These are phyloP conservation scores for Crotalus tigris DNA, from an alignment of 2,113 vertebrate genomes.

Conservation along the genomic window DNA sequence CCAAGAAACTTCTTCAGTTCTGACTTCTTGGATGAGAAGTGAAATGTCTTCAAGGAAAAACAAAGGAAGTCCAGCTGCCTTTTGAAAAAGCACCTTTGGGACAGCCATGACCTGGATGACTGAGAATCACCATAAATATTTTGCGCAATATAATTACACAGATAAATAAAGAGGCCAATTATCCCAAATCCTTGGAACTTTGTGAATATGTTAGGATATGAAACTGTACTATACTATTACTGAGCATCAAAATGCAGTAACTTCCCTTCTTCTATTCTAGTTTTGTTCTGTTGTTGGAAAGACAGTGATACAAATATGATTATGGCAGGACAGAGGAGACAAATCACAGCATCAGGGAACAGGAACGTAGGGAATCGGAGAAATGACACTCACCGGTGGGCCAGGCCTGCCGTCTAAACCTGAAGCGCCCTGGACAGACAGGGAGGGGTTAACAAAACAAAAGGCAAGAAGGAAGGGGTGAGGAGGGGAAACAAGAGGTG, in stretches of 20 bases:
- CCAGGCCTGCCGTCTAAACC: conserved; percentile 99
- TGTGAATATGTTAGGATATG: background rate
- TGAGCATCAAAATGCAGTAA: conserved; percentile 3
- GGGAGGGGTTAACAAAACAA: conserved; percentile 80
- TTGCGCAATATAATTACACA: conserved; percentile 1
- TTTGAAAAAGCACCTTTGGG: background rate
- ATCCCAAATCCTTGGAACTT: conserved; percentile 1
- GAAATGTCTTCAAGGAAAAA: background rate
- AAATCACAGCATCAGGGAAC: conserved; percentile 50
- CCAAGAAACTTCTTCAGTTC: no score
- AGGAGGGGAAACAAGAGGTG: conserved; percentile 73
- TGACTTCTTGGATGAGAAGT: background rate
- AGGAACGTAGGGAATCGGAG: conserved; percentile 70
- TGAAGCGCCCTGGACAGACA: conserved; percentile 95
- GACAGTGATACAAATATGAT: conserved; percentile 47
- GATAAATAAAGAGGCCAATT: background rate
- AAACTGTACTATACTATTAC: background rate
- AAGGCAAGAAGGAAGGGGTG: conserved; percentile 66
- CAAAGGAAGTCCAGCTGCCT: background rate
- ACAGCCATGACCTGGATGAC: background rate
- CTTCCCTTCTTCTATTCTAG: conserved; percentile 20
- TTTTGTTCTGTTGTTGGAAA: conserved; percentile 5
- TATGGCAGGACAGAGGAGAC: conserved; percentile 61
- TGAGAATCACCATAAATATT: background rate
- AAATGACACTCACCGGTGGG: conserved; percentile 97